Evolutionary conservation across 2,888 invertebrate genomes (phyloP), one percentile per base, ranked within the genome.

Genomic region (Leptopilina syphax): DNA sequence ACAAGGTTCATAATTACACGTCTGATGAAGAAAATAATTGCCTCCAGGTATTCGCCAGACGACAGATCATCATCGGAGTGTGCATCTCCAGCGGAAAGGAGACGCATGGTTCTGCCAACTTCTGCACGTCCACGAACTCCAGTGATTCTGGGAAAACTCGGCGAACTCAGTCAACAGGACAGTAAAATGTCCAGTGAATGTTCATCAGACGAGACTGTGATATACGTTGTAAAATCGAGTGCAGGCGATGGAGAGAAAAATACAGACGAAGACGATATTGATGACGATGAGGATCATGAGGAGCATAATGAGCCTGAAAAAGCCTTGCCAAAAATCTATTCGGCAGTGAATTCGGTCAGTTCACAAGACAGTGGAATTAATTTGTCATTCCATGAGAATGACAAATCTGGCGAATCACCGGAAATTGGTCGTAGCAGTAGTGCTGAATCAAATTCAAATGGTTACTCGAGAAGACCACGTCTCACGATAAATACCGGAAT

Each of bases 291-390:
- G 73, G 92, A 90, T 47, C 92, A 93, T 92, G 86, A 93, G 27
- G 81, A 85, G 57, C 83, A 86, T 60, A 87, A 88, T 70, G 88
- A 87, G 91, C 60, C 92, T 92, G 87, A 92, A 93, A 92, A 94
- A 93, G 83, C 93, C 50, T 83, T 92, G 91, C 88, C 95, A 81
- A 94, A 94, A 86, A 93, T 93, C 44, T 94, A 95, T 91, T 95
- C 95, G 81, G 94, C 95, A 86, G 95, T 95, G 77, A 94, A 95
- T 81, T 95, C 95, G 78, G 94, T 95, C 77, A 96, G 96, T 87
- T 96, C 96, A 6, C 96, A 96, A 90, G 96, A 96, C 89, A 96
- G 96, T 86, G 96, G 96, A 0, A 96, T 96, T 79, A 96, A 96
- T 88, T 92, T 96, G 92, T 94, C 95, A 12, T 96, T 95, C 90